Base-by-base conservation (phyloP, 2,888 invertebrate species). In the Drosophila algonquin region DNA sequence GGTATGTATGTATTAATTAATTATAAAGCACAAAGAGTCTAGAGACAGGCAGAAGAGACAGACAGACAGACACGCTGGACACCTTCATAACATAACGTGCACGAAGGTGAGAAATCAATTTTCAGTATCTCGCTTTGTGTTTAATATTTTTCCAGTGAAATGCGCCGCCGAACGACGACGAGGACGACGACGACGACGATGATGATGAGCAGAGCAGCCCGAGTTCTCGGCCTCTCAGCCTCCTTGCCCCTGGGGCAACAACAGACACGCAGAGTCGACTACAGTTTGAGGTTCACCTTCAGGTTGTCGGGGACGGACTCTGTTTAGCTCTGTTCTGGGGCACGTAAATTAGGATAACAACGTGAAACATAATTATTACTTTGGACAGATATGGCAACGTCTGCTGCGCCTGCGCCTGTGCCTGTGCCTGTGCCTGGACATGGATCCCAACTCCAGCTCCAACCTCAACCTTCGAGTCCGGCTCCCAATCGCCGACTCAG, bases 261-360 rank as follows among this genome's bases (percentile, higher is more conserved):
- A 10, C 64, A 64, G 73, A 73, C 73, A 73, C 73, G 64, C 73
- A 72, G 64, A 56, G 51, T 64, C 55, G 50, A 54, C 48, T 61
- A 40, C 40, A 51, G 47, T 21, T 61, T 61, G 44, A 44, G 56
- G 71, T 53, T 52, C 71, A 35, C 35, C 12, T 35, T 35, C 12
- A 2, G 40, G 10, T 35, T 30, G 30, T 30, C 16, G 30, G 18
- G 16, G 35, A 57, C 54, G 63, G 62, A 51, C 54, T 67, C 81
- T 77, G 71, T 59, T 75, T 73, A 73, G 81, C 74, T 61, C 63
- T 60, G 69, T 72, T 72, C 64, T 75, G 64, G 67, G 77, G 89
- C 89, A 90, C 90, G 90, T 90, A 90, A 90, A 90, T 90, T 90
- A 90, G 90, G 90, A 90, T 90, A 90, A 90, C 90, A 89, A 90